These are phyloP conservation scores for Drosophila setosimentum DNA, from an alignment of 2,888 invertebrate genomes.

Conservation along the genomic window DNA sequence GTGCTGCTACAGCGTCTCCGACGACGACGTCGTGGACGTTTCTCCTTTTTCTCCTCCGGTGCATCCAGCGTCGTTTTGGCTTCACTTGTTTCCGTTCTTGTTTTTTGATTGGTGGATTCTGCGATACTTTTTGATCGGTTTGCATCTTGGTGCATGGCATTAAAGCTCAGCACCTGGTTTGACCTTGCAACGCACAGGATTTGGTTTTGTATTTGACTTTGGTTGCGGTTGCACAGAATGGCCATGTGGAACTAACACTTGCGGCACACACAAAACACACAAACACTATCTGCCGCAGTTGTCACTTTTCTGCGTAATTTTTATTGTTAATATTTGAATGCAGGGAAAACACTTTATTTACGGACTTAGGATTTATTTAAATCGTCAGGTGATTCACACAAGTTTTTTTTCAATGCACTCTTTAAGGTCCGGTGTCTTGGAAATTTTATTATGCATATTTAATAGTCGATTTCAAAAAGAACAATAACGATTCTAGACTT, in stretches of 20 bases:
- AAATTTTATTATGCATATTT: background rate
- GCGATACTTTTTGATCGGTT: constrained; percentile 62
- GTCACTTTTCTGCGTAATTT: constrained; percentile 7
- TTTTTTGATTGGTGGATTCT: constrained; percentile 48
- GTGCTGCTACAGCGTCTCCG: constrained; percentile 46
- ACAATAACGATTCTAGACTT: background rate
- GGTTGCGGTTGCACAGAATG: constrained; percentile 44
- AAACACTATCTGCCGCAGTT: constrained; percentile 13
- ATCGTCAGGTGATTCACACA: constrained; percentile 21
- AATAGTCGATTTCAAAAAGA: background rate
- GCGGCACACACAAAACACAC: background rate
- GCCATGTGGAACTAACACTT: constrained; percentile 53
- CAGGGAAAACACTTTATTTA: constrained; percentile 23
- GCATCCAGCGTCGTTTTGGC: constrained; percentile 39
- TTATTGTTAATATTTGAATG: background rate
- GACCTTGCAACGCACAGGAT: constrained; percentile 40
- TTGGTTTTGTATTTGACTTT: constrained; percentile 39
- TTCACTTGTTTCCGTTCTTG: constrained; percentile 64
- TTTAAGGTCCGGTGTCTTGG: background rate
- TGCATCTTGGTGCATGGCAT: constrained; percentile 78
- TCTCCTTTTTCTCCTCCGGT: constrained; percentile 40
- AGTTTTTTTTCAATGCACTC: background rate
- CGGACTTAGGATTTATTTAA: constrained; percentile 28
- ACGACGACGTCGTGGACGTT: constrained; percentile 18
- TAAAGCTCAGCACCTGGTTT: constrained; percentile 43